Percentiles rank a stretch among this genome's conserved stretches.
These are phyloP conservation scores for Phocides pigmalion DNA, from an alignment of 1,140 invertebrate genomes.

Conservation along the genomic window DNA sequence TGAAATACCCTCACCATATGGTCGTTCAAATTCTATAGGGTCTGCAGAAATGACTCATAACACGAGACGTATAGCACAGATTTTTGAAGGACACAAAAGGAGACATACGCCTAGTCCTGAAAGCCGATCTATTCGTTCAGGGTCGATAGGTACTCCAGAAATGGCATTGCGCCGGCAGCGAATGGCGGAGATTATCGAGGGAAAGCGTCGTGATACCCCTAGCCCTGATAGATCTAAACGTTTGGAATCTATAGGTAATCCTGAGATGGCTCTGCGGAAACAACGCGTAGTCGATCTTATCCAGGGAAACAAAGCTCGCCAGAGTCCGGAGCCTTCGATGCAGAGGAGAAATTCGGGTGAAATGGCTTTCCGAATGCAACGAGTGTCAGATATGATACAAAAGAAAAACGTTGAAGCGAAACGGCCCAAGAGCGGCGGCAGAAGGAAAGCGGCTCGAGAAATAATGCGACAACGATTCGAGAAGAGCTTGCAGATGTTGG, in stretches of 20 bases:
- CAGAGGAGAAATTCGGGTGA: constrained; percentile 57
- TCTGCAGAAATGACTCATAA: constrained; percentile 51
- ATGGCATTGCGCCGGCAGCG: constrained; percentile 61
- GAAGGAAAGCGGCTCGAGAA: constrained; percentile 62
- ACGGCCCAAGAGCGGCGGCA: constrained; percentile 50
- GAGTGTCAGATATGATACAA: constrained; percentile 66
- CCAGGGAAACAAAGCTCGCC: constrained; percentile 48
- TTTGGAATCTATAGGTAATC: constrained; percentile 57
- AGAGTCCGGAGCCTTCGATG: constrained; percentile 36
- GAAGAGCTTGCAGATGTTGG: constrained; percentile 71
- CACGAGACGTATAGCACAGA: constrained; percentile 59
- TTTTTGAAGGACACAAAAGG: constrained; percentile 61
- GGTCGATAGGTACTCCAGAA: constrained; percentile 53
- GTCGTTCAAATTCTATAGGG: constrained; percentile 60
- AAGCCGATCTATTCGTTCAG: constrained; percentile 44
- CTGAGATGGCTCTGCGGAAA: constrained; percentile 61
- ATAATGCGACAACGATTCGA: constrained; percentile 70
- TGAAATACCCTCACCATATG: constrained; percentile 39
- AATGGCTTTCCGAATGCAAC: constrained; percentile 64
- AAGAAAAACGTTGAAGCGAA: constrained; percentile 54
- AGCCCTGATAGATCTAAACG: constrained; percentile 57
- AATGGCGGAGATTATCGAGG: constrained; percentile 71
- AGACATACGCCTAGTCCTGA: constrained; percentile 58
- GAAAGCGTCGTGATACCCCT: constrained; percentile 53
- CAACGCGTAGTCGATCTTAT: constrained; percentile 64